A percentile compares a stretch with the other conserved stretches of the same genome.
Evolutionary conservation across 2,888 invertebrate genomes (phyloP).

Genomic region (Leptura quadrifasciata): DNA sequence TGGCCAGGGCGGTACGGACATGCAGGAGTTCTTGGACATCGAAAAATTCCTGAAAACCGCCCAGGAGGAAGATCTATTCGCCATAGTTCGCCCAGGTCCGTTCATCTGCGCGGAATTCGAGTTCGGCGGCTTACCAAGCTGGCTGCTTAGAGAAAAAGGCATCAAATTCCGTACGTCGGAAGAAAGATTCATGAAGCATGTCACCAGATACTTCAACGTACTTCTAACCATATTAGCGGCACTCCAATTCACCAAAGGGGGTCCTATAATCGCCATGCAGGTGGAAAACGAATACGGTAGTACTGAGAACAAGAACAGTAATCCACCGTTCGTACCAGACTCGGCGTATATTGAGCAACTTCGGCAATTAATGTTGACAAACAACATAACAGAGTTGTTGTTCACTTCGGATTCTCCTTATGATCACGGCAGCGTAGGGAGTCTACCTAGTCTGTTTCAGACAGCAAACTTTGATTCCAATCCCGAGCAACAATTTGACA

Average conservation of each 20-base stretch:
- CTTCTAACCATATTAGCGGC: slow-evolving; percentile 75
- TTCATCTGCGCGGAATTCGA: slow-evolving; percentile 96
- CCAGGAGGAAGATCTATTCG: slow-evolving; percentile 80
- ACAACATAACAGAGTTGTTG: slow-evolving; percentile 73
- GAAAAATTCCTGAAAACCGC: slow-evolving; percentile 83
- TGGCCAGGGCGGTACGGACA: slow-evolving; percentile 79
- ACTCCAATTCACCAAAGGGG: slow-evolving; percentile 82
- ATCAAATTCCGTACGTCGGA: slow-evolving; percentile 73
- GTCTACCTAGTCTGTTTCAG: slow-evolving; percentile 68
- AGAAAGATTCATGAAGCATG: slow-evolving; percentile 65
- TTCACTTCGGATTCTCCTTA: slow-evolving; percentile 74
- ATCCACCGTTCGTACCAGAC: slow-evolving; percentile 60
- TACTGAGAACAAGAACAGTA: slow-evolving; percentile 58
- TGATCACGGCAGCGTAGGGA: slow-evolving; percentile 50
- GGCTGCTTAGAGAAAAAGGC: slow-evolving; percentile 70
- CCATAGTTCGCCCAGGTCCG: slow-evolving; percentile 90
- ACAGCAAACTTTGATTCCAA: slow-evolving; percentile 76
- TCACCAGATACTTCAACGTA: slow-evolving; percentile 55
- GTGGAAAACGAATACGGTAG: slow-evolving; percentile 83
- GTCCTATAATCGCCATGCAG: slow-evolving; percentile 91
- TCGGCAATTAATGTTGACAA: slow-evolving; percentile 66
- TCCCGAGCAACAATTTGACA: slow-evolving; percentile 71
- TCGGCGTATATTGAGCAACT: slow-evolving; percentile 70
- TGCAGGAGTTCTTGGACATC: slow-evolving; percentile 75
- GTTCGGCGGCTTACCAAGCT: slow-evolving; percentile 71